Evolutionary conservation across 2,113 vertebrate genomes (phyloP), one percentile per base, ranked within the genome.

Genomic region (Podilymbus podiceps): DNA sequence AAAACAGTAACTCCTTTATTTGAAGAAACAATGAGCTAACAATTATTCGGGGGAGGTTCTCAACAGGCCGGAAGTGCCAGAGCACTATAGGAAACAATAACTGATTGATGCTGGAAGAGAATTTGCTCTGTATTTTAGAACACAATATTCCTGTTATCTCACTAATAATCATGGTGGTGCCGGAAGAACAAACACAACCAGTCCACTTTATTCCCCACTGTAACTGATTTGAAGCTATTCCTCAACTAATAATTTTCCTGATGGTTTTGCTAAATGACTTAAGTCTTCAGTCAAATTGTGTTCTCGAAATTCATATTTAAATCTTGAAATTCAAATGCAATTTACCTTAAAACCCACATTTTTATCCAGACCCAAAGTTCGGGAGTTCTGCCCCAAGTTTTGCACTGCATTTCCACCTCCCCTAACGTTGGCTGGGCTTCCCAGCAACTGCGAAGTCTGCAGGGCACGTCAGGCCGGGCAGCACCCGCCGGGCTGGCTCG

Each of bases 401-500:
- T 67, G 40, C 25, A 49, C 18, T 10, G 66, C 1, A 1, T 42
- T 67, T 83, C 46, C 12, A 17, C 23, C n/a, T 38, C 20, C 33
- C 9, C 2, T 30, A 52, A 5, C 44, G 3, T 16, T 12, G 44
- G 33, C 35, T 40, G 71, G 35, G 35, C 40, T 64, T 66, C 33
- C 58, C 1, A 2, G 58, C 1, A 14, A 59, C 14, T 4, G n/a
- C 1, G 3, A 58, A 40, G 58, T 71, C 52, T 47, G 33, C 0
- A 5, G 64, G 55, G 9, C 78, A 66, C 3, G 2, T 25, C 38
- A 53, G 72, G 24, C 46, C 12, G 44, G 64, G 33, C 31, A 82
- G 63, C 31, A 28, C 42, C 42, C 7, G 0, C 15, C 30, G 22
- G 42, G 63, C 27, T 9, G 33, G 19, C 62, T 50, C 12, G 28